Evolutionary conservation across 2,113 vertebrate species (phyloP).

Genomic region (Picathartes gymnocephalus): DNA sequence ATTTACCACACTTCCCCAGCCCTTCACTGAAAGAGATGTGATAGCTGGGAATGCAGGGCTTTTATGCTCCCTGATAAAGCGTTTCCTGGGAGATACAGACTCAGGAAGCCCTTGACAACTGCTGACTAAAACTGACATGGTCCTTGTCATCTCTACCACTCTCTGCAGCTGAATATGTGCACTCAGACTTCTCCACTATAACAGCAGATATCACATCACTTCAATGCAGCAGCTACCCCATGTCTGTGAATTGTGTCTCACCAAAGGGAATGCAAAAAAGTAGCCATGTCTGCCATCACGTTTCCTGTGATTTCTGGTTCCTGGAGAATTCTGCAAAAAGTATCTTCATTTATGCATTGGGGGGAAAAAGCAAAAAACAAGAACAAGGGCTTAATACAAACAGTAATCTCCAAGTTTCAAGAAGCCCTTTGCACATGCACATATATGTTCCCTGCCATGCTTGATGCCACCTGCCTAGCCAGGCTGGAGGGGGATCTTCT

Average conservation of each 20-base stretch:
- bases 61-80: neutral
- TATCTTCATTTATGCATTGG: neutral
- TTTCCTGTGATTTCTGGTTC: neutral
- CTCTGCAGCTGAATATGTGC: neutral
- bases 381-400: neutral
- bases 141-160: neutral
- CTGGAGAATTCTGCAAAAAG: neutral
- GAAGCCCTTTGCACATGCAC: neutral
- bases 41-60: neutral
- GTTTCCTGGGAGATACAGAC: neutral
- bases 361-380: neutral
- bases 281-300: neutral
- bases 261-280: neutral
- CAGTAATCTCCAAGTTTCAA: neutral
- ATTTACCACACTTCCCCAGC: neutral
- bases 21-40: neutral
- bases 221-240: neutral
- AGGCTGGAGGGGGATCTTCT: neutral
- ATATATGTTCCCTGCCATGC: neutral
- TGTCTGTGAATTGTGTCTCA: neutral
- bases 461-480: neutral
- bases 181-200: neutral
- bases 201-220: neutral
- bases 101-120: neutral
- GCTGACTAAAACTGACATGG: neutral